These are phyloP conservation scores for Bombus breviceps DNA, from an alignment of 1,140 invertebrate genomes.

Conservation along the genomic window DNA sequence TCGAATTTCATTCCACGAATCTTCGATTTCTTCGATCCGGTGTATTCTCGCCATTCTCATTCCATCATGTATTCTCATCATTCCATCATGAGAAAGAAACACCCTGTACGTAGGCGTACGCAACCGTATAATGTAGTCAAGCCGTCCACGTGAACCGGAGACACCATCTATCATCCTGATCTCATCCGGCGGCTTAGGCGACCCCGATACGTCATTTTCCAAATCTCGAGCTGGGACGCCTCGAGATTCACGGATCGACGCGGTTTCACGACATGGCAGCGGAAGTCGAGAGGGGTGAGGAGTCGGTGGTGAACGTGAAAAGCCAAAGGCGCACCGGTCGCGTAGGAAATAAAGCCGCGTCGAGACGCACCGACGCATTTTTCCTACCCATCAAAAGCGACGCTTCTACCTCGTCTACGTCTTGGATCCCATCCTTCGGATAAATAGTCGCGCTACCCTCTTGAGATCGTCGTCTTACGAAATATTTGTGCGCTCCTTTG, in stretches of 20 bases:
- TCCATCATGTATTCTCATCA: neutral
- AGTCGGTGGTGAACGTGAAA: neutral
- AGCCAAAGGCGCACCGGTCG: neutral
- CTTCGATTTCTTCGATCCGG: neutral
- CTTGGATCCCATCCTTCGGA: constrained; percentile 5
- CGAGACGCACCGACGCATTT: constrained; percentile 39
- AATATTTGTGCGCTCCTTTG: neutral
- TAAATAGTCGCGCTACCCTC: constrained; percentile 3
- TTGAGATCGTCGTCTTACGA: neutral
- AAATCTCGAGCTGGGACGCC: constrained; percentile 58
- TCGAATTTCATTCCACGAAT: neutral
- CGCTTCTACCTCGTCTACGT: constrained; percentile 29
- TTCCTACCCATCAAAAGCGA: constrained; percentile 12
- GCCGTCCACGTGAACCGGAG: constrained; percentile 53
- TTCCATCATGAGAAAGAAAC: neutral
- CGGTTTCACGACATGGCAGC: constrained; percentile 1
- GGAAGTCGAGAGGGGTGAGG: neutral
- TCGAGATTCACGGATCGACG: constrained; percentile 62
- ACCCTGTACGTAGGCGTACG: neutral
- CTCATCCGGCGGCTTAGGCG: constrained; percentile 65
- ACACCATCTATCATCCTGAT: constrained; percentile 70
- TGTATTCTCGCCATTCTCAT: neutral
- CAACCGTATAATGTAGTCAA: constrained; percentile 61
- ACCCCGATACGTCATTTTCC: constrained; percentile 68
- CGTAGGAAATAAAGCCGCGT: constrained; percentile 14